A percentile compares a stretch with the other conserved stretches of the same genome.
phyloP scores from a whole-genome alignment of 2,113 vertebrate genomes.

The Aptenodytes patagonicus region DNA sequence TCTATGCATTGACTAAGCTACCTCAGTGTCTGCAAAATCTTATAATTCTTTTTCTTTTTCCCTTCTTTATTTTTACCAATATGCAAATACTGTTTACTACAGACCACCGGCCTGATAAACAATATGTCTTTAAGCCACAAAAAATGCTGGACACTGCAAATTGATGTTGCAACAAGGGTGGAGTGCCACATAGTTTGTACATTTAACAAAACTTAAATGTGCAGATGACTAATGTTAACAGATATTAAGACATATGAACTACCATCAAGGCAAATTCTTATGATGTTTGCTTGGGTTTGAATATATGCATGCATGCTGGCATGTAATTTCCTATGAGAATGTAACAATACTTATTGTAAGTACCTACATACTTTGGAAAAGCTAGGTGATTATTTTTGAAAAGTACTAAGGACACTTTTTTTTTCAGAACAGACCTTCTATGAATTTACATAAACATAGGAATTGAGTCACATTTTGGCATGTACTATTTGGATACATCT shows the following conservation, averaged over 20 bases:
- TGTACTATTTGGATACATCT: background rate
- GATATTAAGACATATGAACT: background rate
- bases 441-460: background rate
- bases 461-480: slow-evolving; percentile 9
- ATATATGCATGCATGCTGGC: fast-evolving
- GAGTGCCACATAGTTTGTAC: slow-evolving; percentile 3
- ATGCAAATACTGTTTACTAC: background rate
- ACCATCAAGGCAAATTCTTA: background rate
- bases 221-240: background rate
- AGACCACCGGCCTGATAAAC: background rate
- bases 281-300: background rate
- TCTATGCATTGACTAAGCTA: background rate
- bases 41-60: background rate
- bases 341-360: background rate
- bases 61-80: background rate
- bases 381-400: background rate
- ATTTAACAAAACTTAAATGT: slow-evolving; percentile 23
- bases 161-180: slow-evolving; percentile 16
- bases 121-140: background rate
- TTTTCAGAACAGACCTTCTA: background rate
- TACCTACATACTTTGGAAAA: background rate
- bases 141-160: background rate
- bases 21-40: background rate
- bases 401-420: background rate
- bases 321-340: background rate